phyloP scores from a whole-genome alignment of 2,797 vertebrate species.

The Macropodus opercularis region DNA sequence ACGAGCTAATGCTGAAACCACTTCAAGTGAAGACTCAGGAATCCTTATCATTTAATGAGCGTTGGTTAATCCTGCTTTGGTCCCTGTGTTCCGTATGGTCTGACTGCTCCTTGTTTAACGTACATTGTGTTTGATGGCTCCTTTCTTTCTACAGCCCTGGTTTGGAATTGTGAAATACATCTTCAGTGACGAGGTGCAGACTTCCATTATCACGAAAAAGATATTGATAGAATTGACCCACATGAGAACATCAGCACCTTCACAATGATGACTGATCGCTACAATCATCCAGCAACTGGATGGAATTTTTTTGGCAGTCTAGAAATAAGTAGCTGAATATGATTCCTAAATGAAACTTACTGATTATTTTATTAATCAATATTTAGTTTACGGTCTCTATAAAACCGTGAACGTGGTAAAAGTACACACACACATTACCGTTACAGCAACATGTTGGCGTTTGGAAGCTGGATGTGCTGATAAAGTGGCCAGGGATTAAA shows the following conservation, averaged over 20 bases:
- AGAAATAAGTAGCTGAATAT: background rate
- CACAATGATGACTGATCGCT: background rate
- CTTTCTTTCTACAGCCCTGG: background rate
- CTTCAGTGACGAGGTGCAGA: constrained; percentile 44
- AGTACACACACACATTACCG: too few species aligned
- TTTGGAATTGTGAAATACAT: constrained; percentile 34
- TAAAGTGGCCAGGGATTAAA: too few species aligned
- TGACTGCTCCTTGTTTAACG: background rate
- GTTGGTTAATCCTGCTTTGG: too few species aligned
- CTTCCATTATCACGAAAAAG: constrained; percentile 38
- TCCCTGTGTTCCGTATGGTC: too few species aligned
- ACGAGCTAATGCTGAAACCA: too few species aligned
- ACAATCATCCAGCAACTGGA: background rate
- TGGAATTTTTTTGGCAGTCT: background rate
- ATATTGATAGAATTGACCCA: constrained; percentile 40
- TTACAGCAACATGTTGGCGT: too few species aligned
- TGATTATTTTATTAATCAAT: background rate
- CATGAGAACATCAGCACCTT: constrained; percentile 5
- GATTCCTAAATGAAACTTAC: background rate
- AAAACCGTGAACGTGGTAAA: background rate
- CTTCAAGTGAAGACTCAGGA: too few species aligned
- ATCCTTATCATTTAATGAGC: too few species aligned
- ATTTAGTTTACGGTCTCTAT: background rate
- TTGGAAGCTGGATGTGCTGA: too few species aligned
- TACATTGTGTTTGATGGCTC: constrained; percentile 4